Base-by-base conservation (phyloP, 2,797 vertebrate genomes). In the Euphonia xanthogaster region DNA sequence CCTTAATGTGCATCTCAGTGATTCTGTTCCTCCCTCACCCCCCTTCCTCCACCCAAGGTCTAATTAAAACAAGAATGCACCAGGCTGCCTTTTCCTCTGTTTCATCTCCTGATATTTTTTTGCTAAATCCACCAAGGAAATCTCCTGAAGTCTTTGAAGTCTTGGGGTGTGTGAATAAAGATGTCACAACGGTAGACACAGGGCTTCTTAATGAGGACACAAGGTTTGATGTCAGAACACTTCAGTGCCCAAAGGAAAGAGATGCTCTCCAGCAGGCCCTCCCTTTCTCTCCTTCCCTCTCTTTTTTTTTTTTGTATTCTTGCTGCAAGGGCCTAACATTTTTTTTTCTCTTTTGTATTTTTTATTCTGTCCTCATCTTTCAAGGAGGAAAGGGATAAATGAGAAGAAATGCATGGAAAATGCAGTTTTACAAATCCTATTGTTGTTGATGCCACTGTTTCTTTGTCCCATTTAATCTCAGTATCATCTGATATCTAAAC, bases 141-240 rank as follows among this genome's bases (percentile, higher is more conserved):
- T 97, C 96, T 98, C 97, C 97, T 97, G 97, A 94, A 98, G 97
- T 94, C 98, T 98, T 98, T 98, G 98, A 98, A 98, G 98, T 98
- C 95, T 97, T 97, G 42, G 95, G 95, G 95, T 89, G 80, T 96
- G 85, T 68, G 96, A 97, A 98, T 98, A 97, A 97, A 98, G 98
- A 98, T 98, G 97, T 98, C 98, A 98, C 96, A 97, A 96, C 31
- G 63, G 96, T 96, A 97, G 97, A 96, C 84, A 81, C 86, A 31
- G 95, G 53, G 96, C 96, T 96, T 97, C 97, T 97, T 98, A 98
- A 98, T 98, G 98, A 98, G 98, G 96, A 96, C 39, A 90, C 95
- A 93, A 97, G 97, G 97, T 98, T 98, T 98, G 98, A 98, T 98
- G 97, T 98, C 20, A 17, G 92, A 92, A 90, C 94, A 97, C 95